Conservation (phyloP, 2,888 invertebrate genomes). For the Polyommatus icarus region DNA sequence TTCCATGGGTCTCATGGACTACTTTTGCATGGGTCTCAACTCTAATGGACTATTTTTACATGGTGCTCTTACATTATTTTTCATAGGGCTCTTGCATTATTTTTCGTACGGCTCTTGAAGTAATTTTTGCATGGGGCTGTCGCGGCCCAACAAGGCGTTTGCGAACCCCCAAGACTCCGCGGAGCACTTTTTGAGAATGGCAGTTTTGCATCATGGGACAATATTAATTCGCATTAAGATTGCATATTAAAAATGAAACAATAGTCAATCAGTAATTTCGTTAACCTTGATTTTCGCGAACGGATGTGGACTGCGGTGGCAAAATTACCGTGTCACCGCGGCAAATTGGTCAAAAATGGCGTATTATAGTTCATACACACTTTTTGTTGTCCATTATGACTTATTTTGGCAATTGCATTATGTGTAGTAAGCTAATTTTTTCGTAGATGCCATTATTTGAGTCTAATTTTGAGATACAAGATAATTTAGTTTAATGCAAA, state of each 20-base stretch:
- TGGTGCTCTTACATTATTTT: too few relatives aligned
- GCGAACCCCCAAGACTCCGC: too few relatives aligned
- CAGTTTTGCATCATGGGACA: too few relatives aligned
- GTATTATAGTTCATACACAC: neutral
- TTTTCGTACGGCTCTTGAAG: too few relatives aligned
- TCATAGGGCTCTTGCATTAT: too few relatives aligned
- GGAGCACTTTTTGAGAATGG: too few relatives aligned
- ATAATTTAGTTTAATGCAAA: neutral
- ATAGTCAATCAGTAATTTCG: neutral
- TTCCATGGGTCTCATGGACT: too few relatives aligned
- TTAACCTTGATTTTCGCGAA: constrained; percentile 15
- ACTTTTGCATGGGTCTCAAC: too few relatives aligned
- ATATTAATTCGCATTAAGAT: neutral
- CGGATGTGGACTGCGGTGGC: neutral
- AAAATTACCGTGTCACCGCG: constrained; percentile 5
- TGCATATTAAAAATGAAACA: constrained; percentile 1
- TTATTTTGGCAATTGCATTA: neutral
- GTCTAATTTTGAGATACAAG: neutral
- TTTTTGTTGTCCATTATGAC: neutral
- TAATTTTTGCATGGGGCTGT: too few relatives aligned
- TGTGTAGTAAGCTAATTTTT: neutral
- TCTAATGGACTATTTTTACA: too few relatives aligned
- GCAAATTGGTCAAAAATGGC: constrained; percentile 21
- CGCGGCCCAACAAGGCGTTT: too few relatives aligned
- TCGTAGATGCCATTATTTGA: neutral